Evolutionary conservation across 2,113 vertebrate species (phyloP).

Genomic region (Origma solitaria): DNA sequence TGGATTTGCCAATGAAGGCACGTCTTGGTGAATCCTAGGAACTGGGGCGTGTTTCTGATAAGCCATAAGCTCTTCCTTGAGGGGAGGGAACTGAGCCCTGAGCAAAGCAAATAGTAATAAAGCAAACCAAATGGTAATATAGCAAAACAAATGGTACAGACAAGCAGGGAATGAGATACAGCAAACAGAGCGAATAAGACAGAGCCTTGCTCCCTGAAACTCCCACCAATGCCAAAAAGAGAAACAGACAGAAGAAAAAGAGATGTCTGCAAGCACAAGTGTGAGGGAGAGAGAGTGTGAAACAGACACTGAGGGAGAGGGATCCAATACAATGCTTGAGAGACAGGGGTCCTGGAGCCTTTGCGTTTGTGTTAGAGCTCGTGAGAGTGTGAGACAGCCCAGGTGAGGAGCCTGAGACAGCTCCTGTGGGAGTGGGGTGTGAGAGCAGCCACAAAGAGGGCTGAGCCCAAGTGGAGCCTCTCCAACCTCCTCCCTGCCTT

Average conservation of each 20-base stretch:
- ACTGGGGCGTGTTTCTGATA: not conserved
- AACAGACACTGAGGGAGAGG: not conserved
- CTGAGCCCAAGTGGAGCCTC: not conserved
- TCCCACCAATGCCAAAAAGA: not conserved
- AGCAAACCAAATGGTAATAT: not conserved
- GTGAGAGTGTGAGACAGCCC: not conserved
- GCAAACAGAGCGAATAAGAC: not conserved
- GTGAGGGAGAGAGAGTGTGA: not conserved
- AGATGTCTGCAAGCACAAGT: not conserved
- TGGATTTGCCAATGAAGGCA: not conserved
- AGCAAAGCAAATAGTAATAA: not conserved
- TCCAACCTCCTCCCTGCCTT: not conserved
- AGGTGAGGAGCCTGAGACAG: not conserved
- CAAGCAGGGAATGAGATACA: not conserved
- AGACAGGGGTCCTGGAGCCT: not conserved
- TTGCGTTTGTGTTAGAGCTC: not conserved
- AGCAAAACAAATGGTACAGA: not conserved
- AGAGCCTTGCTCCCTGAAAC: not conserved
- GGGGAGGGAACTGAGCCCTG: not conserved
- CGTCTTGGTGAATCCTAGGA: not conserved
- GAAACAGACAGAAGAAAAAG: not conserved
- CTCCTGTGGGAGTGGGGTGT: fast-evolving
- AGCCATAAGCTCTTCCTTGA: not conserved
- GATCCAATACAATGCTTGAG: not conserved
- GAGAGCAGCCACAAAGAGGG: not conserved